Conservation (phyloP, 1,140 invertebrate species). For the Heliconius himera region DNA sequence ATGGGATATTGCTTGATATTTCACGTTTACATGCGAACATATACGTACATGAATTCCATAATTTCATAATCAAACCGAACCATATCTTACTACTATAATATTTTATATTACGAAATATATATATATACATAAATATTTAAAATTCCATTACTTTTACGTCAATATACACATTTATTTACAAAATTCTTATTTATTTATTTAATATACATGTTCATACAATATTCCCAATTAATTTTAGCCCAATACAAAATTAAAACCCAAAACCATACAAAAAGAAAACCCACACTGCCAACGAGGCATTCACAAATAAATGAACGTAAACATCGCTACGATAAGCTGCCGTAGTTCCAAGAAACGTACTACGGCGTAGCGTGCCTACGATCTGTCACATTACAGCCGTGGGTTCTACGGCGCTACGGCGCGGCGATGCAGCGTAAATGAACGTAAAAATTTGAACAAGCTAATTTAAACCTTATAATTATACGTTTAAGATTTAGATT, state of each 20-base stretch:
- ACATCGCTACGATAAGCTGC: neutral
- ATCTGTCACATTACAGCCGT: slow-evolving; percentile 54
- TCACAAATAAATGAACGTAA: neutral
- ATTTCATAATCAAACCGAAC: too few relatives aligned
- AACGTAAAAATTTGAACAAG: slow-evolving; percentile 23
- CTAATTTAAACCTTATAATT: slow-evolving; percentile 27
- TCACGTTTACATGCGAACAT: neutral
- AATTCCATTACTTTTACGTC: too few relatives aligned
- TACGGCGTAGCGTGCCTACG: slow-evolving; percentile 65
- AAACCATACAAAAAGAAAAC: neutral
- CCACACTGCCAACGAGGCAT: neutral
- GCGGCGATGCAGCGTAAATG: slow-evolving; percentile 47
- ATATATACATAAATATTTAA: too few relatives aligned
- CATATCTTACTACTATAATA: too few relatives aligned
- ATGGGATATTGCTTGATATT: neutral
- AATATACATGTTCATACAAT: too few relatives aligned
- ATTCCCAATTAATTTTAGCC: too few relatives aligned
- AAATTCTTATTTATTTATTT: too few relatives aligned
- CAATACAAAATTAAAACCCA: neutral
- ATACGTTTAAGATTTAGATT: neutral
- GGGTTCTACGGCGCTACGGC: slow-evolving; percentile 54
- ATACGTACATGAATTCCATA: neutral
- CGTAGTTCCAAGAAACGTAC: slow-evolving; percentile 33
- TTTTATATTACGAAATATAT: too few relatives aligned
- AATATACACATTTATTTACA: too few relatives aligned